Base-by-base conservation (phyloP, 2,888 invertebrate genomes). In the Helleia helle region DNA sequence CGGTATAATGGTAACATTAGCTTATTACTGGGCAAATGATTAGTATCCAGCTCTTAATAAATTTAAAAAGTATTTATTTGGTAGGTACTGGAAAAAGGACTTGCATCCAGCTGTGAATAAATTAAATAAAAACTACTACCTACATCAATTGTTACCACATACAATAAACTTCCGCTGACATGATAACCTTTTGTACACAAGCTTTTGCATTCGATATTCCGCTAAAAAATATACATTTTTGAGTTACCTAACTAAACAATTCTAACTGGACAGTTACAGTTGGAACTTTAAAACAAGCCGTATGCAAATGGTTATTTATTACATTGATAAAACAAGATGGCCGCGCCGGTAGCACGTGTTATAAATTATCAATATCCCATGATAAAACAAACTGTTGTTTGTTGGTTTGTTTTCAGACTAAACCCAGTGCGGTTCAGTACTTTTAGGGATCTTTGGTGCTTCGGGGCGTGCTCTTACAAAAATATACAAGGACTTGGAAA, bases 361-460 rank as follows among this genome's bases (percentile, higher is more conserved):
- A 47, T 59, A 71, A 73, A 80, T 84, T 74, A 83, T 73, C 83
- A 81, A 71, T 72, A 77, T 84, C 83, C 83, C 83, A 74, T 77
- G 83, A 77, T 75, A 77, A 71, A 80, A 75, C 71, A 79, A 80
- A 73, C 80, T 54, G 43, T 71, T 72, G 60, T 70, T 67, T 68
- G 62, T 58, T 57, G 56, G 60, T 53, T 63, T 79, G 70, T 75
- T 81, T 73, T 72, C 65, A n/a, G n/a, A n/a, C n/a, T n/a, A n/a
- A 74, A 50, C 34, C 28, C 27, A 39, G 28, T 31, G 30, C 47
- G 39, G 44, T 47, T 50, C 48, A 41, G 22, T 50, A 38, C 43
- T 25, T 45, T 43, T 41, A 37, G 39, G 36, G 41, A 22, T 12
- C 40, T 41, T 36, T 28, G 26, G 15, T n/a, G 28, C 27, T 17